Evolutionary conservation across 2,797 vertebrate genomes (phyloP), one percentile per base, ranked within the genome.

Genomic region (Philypnodon macrostomus): DNA sequence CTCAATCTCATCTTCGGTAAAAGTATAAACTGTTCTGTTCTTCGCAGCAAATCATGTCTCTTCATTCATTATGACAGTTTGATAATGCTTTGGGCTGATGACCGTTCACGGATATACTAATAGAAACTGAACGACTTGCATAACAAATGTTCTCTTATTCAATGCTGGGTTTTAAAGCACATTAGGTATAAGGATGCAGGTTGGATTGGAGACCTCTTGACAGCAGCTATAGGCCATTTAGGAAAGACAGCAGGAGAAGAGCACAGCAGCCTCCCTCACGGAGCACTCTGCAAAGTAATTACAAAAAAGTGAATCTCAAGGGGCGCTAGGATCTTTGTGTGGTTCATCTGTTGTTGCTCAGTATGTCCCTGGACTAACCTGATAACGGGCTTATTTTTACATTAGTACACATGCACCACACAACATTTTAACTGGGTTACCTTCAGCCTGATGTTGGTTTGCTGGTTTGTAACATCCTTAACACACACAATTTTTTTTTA

Each of bases 321-420:
- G 53, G 59, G 36, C 33, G 16, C 32, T 29, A 9, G 48, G 24
- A 45, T 53, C 41, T 81, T 66, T 61, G 45, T 53, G 47, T 46
- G 24, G 40, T 62, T 81, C 60, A 70, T 75, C 57, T 77, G 68
- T 47, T 61, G 47, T 44, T 53, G 24, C 53, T 52, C 46, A 77
- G 57, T 64, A 27, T 56, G 47, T 31, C 49, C 70, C 68, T 80
- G 73, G 49, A 16, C 53, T 37, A 31, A 68, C 35, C 51, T 60
- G 80, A 84, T 85, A 83, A 85, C 59, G 62, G 50, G 56, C 17
- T 34, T 47, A 54, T 60, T 67, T 61, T 53, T 50, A 48, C 55
- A 64, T 70, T 53, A 32, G 24, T 41, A 37, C 21, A 42, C 35
- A 66, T 32, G 16, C 27, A 53, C 15, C 30, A 41, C 18, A n/a